Evolutionary conservation across 2,113 vertebrate species (phyloP), one percentile per base, ranked within the genome.

Genomic region (Camelus dromedarius): DNA sequence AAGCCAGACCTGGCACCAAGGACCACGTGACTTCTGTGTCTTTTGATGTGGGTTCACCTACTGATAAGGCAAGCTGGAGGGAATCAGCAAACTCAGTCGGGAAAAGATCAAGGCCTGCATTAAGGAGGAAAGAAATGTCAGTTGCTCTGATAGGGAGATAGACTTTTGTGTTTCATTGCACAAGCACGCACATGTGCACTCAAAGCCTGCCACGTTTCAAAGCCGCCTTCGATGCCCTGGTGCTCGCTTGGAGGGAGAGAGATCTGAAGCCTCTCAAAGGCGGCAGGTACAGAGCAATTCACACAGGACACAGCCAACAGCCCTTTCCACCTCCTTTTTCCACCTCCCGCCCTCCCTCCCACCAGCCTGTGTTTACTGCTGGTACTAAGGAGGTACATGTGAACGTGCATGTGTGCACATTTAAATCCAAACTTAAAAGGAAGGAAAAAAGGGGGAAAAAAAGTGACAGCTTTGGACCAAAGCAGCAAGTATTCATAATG

Each of bases 401-500:
- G 56, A 7, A 80, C 8, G 67, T 54, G 90, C 73, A 32, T 50
- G 28, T 83, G 60, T 28, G 46, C 32, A 95, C 76, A 56, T 97
- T 96, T 95, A 72, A 94, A 95, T 85, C 60, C 93, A 81, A 69
- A 96, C 93, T 87, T 96, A 2, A 72, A 98, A 97, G 97, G 54
- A 91, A 96, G 89, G 80, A 72, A 66, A 56, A 38, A 84, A 42
- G 69, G 50, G 24, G 50, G 69, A 35, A 28, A 89, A 50, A 96
- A 54, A 6, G 35, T 75, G 83, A 83, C 83, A 87, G 97, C 88
- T 75, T 54, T 84, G 89, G 89, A 90, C 89, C 38, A 90, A 83
- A 83, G 89, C 96, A 81, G 82, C 73, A 86, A 62, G 58, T 38
- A 64, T 90, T 90, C 95, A 77, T 91, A 92, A 77, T 56, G 80